Conservation (phyloP, 2,888 invertebrate genomes). For the Eutolmus rufibarbis region DNA sequence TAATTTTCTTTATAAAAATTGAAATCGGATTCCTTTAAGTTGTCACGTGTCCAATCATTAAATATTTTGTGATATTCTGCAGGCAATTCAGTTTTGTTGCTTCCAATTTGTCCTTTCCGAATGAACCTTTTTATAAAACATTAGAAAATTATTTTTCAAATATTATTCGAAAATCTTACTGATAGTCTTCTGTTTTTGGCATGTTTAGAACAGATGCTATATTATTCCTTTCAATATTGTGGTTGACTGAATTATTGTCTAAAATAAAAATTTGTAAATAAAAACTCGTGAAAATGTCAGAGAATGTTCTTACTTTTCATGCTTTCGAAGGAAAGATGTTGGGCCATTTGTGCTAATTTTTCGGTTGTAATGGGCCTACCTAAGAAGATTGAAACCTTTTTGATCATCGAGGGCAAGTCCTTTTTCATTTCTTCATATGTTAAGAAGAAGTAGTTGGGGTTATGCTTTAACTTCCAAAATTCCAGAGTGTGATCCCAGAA, state of each 20-base stretch:
- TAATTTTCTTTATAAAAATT: background rate
- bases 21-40: background rate
- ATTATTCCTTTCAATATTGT: background rate
- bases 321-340: conserved; percentile 47
- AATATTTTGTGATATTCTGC: background rate
- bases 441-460: conserved; percentile 52
- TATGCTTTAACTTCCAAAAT: conserved; percentile 53
- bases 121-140: background rate
- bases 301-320: conserved; percentile 44
- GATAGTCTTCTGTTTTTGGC: background rate
- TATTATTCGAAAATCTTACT: background rate
- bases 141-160: background rate
- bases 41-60: background rate
- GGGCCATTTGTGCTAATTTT: conserved; percentile 36
- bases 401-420: conserved; percentile 49
- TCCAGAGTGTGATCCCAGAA: conserved; percentile 53
- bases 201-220: background rate
- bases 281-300: background rate
- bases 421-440: conserved; percentile 55
- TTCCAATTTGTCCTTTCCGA: conserved; percentile 9
- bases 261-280: background rate
- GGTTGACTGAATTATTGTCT: background rate
- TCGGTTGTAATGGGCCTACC: conserved; percentile 30
- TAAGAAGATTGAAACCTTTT: conserved; percentile 46
- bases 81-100: background rate